Percentiles rank a stretch among this genome's conserved stretches.
Conservation (phyloP, 1,140 invertebrate genomes). For the Berghia stephanieae region DNA sequence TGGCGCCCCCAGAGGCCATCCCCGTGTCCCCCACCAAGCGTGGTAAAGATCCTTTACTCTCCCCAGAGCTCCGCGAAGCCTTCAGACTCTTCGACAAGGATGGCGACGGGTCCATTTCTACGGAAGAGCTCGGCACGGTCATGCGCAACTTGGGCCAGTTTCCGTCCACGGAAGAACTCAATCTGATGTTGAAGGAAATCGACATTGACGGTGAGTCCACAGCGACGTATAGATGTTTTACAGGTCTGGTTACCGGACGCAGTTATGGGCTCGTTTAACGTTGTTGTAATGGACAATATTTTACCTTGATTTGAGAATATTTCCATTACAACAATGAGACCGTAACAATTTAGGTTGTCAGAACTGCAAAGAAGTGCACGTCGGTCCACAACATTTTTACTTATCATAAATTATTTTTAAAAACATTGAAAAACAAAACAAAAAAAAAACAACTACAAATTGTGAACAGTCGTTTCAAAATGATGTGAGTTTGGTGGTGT, state of each 20-base stretch:
- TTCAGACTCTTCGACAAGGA: slow-evolving; percentile 60
- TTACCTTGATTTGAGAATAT: too few species aligned
- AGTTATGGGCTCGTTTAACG: too few species aligned
- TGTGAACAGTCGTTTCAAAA: neutral
- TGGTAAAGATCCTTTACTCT: slow-evolving; percentile 30
- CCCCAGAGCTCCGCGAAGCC: slow-evolving; percentile 54
- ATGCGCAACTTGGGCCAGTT: slow-evolving; percentile 61
- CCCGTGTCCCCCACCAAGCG: neutral
- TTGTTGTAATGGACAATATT: too few species aligned
- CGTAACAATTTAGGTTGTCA: too few species aligned
- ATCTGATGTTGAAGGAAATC: slow-evolving; percentile 86
- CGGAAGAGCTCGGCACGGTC: slow-evolving; percentile 60
- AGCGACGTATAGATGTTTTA: neutral
- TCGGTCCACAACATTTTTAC: too few species aligned
- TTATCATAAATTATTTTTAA: neutral
- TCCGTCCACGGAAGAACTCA: slow-evolving; percentile 55
- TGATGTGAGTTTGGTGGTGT: neutral
- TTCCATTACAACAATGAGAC: too few species aligned
- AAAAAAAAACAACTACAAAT: neutral
- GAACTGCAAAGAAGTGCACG: too few species aligned
- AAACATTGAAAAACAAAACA: neutral
- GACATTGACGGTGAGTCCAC: slow-evolving; percentile 82
- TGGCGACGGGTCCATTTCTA: slow-evolving; percentile 57
- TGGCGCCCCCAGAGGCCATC: neutral
- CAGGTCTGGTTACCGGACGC: too few species aligned